phyloP scores from a whole-genome alignment of 2,888 invertebrate genomes.

The Xestia xanthographa region DNA sequence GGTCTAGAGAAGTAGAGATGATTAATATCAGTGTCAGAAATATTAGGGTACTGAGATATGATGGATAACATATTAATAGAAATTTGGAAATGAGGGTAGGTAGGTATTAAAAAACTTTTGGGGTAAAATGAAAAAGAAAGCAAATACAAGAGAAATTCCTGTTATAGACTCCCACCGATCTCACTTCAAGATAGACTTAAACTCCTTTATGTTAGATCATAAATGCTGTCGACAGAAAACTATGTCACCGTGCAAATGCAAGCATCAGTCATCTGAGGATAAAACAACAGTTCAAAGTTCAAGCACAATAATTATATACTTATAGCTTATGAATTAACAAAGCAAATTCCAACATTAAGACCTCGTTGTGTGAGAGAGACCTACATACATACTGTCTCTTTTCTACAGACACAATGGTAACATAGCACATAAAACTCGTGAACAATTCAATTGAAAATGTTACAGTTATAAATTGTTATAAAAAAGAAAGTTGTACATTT shows the following conservation, averaged over 20 bases:
- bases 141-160: not conserved
- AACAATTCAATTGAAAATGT: slow-evolving; percentile 6
- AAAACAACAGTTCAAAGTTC: slow-evolving; percentile 38
- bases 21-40: not conserved
- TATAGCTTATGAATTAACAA: slow-evolving; percentile 14
- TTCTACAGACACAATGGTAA: not conserved
- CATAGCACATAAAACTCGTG: not conserved
- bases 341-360: not conserved
- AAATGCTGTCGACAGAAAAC: not conserved
- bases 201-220: not conserved
- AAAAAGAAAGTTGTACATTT: slow-evolving; percentile 28
- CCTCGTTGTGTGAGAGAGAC: not conserved
- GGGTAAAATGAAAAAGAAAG: not conserved
- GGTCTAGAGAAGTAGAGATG: not conserved
- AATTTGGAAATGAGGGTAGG: no score
- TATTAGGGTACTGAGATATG: not conserved
- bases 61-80: not conserved
- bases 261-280: not conserved
- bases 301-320: slow-evolving; percentile 17
- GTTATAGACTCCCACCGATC: not conserved
- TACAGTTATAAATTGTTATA: not conserved
- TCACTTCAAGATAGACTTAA: not conserved
- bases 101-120: not conserved
- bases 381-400: not conserved
- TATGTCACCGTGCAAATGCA: not conserved